phyloP scores from a whole-genome alignment of 2,797 vertebrate genomes.

The Sebastes aleutianus region DNA sequence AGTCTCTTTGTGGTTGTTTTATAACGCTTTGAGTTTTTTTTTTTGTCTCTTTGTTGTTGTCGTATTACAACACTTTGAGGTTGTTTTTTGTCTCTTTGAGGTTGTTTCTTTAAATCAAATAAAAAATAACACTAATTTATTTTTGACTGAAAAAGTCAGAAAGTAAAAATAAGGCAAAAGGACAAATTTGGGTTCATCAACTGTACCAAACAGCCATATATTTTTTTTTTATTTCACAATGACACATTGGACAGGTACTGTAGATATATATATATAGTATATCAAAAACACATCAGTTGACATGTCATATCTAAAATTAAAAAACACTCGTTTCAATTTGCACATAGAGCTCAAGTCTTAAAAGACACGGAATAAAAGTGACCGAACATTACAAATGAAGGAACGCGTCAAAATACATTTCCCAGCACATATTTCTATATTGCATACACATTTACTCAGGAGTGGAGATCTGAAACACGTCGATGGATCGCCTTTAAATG shows the following conservation, averaged over 20 bases:
- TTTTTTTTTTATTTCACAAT: conserved; percentile 80
- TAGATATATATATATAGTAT: conserved; percentile 63
- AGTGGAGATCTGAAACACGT: conserved; percentile 64
- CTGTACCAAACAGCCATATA: conserved; percentile 76
- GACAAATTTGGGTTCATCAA: conserved; percentile 34
- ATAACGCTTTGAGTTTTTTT: no score
- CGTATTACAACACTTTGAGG: neutral
- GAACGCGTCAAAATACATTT: conserved; percentile 62
- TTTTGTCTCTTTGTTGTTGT: no score
- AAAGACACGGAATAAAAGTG: conserved; percentile 70
- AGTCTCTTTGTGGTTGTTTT: no score
- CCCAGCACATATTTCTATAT: conserved; percentile 69
- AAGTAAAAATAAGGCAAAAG: conserved; percentile 12
- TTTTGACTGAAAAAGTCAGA: neutral
- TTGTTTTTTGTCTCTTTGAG: neutral
- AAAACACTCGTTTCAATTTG: conserved; percentile 67
- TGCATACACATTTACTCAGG: conserved; percentile 78
- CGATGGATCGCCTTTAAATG: conserved; percentile 34
- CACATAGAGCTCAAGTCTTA: conserved; percentile 71
- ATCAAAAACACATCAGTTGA: conserved; percentile 77
- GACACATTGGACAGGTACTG: conserved; percentile 75
- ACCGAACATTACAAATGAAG: conserved; percentile 68
- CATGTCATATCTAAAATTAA: conserved; percentile 74
- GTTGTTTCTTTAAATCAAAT: no score
- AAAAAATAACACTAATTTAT: neutral